Percentiles rank a stretch among this genome's conserved stretches.
These are phyloP conservation scores for Thelohanellus kitauei DNA, from an alignment of 30 jellyfish, hydroid and myxozoan species.

Conservation along the genomic window DNA sequence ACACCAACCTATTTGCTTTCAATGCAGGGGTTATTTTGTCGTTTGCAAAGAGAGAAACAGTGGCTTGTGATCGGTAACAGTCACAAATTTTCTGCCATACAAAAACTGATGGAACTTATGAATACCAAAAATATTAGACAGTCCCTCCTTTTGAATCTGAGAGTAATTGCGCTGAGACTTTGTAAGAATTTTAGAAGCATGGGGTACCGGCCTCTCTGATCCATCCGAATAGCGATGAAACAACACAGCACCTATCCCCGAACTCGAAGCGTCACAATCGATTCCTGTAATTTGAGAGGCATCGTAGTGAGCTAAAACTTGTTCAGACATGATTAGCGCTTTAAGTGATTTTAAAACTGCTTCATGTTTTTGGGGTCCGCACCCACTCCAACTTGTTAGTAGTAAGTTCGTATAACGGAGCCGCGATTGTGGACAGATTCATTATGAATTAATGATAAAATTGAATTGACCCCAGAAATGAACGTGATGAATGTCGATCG, in stretches of 20 bases:
- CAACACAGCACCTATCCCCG: conserved; percentile 10
- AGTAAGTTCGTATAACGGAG: too few relatives aligned
- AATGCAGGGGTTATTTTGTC: conserved; percentile 2
- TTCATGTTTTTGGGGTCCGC: conserved; percentile 1
- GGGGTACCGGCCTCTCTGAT: conserved; percentile 6
- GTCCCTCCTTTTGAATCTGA: conserved; percentile 8
- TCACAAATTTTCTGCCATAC: conserved; percentile 6
- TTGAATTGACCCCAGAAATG: too few relatives aligned
- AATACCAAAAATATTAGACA: conserved; percentile 3
- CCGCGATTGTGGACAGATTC: too few relatives aligned
- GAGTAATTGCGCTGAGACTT: conserved; percentile 8
- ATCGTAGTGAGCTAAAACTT: conserved; percentile 15
- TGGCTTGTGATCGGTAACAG: conserved; percentile 10
- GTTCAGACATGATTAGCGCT: conserved; percentile 1
- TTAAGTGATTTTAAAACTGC: conserved; percentile 3
- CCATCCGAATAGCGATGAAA: conserved; percentile 9
- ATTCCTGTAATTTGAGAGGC: conserved; percentile 6
- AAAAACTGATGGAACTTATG: conserved; percentile 5
- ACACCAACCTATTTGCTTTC: conserved; percentile 5
- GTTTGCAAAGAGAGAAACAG: conserved; percentile 10
- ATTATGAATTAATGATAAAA: too few relatives aligned
- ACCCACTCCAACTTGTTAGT: too few relatives aligned
- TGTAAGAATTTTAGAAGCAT: conserved; percentile 5
- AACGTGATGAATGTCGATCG: too few relatives aligned
- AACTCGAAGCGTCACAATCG: conserved; percentile 9